Evolutionary conservation across 2,797 vertebrate genomes (phyloP).

Genomic region (Typhlichthys subterraneus): DNA sequence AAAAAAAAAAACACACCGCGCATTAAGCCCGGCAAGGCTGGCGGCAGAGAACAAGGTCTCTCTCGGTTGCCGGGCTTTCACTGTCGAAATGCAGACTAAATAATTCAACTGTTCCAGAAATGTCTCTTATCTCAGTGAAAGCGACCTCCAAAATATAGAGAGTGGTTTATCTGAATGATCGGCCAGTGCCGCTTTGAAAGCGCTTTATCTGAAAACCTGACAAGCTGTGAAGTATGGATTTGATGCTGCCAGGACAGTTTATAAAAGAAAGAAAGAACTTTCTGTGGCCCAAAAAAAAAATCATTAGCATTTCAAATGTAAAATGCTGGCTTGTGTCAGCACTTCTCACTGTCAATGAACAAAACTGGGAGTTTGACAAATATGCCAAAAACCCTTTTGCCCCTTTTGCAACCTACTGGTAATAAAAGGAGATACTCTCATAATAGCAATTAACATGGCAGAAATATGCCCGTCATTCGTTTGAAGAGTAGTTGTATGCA

Average conservation of each 20-base stretch:
- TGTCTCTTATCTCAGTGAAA: slow-evolving; percentile 34
- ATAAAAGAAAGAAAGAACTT: slow-evolving; percentile 6
- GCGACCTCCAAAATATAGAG: slow-evolving; percentile 27
- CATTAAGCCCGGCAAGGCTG: slow-evolving; percentile 11
- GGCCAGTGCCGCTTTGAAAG: slow-evolving; percentile 15
- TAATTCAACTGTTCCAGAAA: slow-evolving; percentile 56
- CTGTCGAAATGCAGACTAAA: slow-evolving; percentile 34
- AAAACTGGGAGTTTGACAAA: slow-evolving; percentile 3
- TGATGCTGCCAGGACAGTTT: slow-evolving; percentile 10
- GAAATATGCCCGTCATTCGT: slow-evolving; percentile 47
- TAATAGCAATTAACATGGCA: slow-evolving; percentile 29
- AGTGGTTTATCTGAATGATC: slow-evolving; percentile 14
- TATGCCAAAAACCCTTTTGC: slow-evolving; percentile 19
- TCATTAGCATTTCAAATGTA: slow-evolving; percentile 52
- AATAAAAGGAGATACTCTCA: slow-evolving; percentile 33
- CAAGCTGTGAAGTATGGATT: slow-evolving; percentile 22
- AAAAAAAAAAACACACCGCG: slow-evolving; percentile 5
- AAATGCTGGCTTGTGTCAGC: slow-evolving; percentile 48
- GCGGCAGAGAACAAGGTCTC: slow-evolving; percentile 18
- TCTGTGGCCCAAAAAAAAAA: slow-evolving; percentile 30
- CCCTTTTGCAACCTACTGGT: slow-evolving; percentile 29
- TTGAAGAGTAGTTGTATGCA: slow-evolving; percentile 37
- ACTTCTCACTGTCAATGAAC: slow-evolving; percentile 45
- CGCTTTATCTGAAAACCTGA: slow-evolving; percentile 21
- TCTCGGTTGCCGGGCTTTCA: slow-evolving; percentile 32